These are phyloP conservation scores for Drosophila persimilis DNA, from an alignment of 1,140 invertebrate species.

Conservation along the genomic window DNA sequence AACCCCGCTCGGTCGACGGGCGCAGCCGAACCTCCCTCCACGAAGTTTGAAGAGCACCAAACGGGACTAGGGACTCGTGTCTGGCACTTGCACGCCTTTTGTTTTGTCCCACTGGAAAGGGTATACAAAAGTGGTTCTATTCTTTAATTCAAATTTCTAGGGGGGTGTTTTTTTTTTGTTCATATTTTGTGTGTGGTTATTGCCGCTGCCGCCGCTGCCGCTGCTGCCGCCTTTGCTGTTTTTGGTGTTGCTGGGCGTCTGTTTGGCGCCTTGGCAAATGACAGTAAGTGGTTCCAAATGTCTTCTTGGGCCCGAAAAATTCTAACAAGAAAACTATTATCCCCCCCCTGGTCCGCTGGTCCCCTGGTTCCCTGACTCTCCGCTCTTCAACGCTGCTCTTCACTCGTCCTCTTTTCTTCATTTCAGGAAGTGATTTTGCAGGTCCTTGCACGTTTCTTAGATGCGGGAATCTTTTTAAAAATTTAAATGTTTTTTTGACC, in stretches of 20 bases:
- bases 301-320: slow-evolving; percentile 40
- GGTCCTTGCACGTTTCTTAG: slow-evolving; percentile 21
- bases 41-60: too few species aligned
- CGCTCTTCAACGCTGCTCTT: slow-evolving; percentile 1
- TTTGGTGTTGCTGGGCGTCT: slow-evolving; percentile 15
- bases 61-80: too few species aligned
- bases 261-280: slow-evolving; percentile 47
- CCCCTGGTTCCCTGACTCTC: not conserved
- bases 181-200: slow-evolving; percentile 2
- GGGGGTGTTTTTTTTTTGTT: too few species aligned
- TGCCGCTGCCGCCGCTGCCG: slow-evolving; percentile 14
- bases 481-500: too few species aligned
- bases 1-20: too few species aligned
- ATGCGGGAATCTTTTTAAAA: too few species aligned
- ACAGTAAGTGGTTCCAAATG: slow-evolving; percentile 53
- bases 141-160: not conserved
- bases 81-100: too few species aligned
- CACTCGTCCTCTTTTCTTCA: too few species aligned
- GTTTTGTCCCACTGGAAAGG: too few species aligned
- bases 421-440: slow-evolving; percentile 46
- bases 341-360: not conserved
- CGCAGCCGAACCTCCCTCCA: too few species aligned
- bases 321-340: slow-evolving; percentile 45
- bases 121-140: too few species aligned
- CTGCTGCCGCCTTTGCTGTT: not conserved